These are phyloP conservation scores for Atlantisia rogersi DNA, from an alignment of 2,113 vertebrate genomes.

Conservation along the genomic window DNA sequence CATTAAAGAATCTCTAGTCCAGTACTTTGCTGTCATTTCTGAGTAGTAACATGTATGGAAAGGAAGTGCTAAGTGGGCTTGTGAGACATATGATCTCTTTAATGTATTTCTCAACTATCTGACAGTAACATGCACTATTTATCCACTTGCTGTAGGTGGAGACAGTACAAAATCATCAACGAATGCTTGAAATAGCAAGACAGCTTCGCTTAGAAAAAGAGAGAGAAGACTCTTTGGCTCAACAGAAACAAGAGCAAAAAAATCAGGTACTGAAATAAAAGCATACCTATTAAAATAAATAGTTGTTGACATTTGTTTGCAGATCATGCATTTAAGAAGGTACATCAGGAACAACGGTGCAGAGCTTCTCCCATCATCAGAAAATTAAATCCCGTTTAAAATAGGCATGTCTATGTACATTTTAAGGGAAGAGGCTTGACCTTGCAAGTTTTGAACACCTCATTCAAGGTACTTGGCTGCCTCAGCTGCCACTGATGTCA, in stretches of 20 bases:
- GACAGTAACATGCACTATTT: conserved; percentile 71
- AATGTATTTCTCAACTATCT: conserved; percentile 68
- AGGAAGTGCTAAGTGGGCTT: conserved; percentile 70
- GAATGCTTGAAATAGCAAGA: conserved; percentile 94
- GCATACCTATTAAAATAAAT: not conserved
- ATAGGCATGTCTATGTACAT: not conserved
- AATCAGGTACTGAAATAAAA: conserved; percentile 84
- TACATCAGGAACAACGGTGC: not conserved
- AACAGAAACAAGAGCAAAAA: conserved; percentile 96
- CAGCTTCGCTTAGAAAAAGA: conserved; percentile 94
- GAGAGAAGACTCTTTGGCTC: conserved; percentile 88
- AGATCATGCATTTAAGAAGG: not conserved
- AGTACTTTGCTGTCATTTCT: conserved; percentile 67
- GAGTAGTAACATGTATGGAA: conserved; percentile 65
- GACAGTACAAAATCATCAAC: conserved; percentile 93
- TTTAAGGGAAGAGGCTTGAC: conserved; percentile 19
- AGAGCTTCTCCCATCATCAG: not conserved
- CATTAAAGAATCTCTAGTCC: conserved; percentile 65
- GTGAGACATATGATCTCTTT: conserved; percentile 65
- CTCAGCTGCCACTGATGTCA: conserved; percentile 12
- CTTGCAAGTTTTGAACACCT: conserved; percentile 2
- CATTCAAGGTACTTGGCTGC: conserved; percentile 2
- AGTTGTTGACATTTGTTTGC: not conserved
- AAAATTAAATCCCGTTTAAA: not conserved
- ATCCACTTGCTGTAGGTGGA: conserved; percentile 89